phyloP scores from a whole-genome alignment of 2,888 invertebrate genomes.

The Apeira syringaria region DNA sequence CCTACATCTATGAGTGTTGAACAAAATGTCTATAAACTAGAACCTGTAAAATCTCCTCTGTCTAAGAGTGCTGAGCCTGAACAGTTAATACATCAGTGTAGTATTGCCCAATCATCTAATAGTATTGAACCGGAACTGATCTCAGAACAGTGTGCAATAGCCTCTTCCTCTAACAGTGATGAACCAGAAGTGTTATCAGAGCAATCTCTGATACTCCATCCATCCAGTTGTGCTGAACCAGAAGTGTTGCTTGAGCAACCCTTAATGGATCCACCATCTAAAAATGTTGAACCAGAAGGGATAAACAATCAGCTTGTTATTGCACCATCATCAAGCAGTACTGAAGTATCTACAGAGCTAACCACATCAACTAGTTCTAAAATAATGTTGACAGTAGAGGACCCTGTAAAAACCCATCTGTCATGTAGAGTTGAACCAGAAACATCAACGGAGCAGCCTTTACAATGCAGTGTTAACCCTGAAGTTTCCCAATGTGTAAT shows the following conservation, averaged over 20 bases:
- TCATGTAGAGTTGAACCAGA: neutral
- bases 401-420: neutral
- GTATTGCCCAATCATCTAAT: neutral
- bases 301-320: neutral
- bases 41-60: too few species aligned
- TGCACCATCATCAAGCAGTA: neutral
- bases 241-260: neutral
- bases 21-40: constrained; percentile 6
- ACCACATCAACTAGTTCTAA: neutral
- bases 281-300: neutral
- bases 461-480: too few species aligned
- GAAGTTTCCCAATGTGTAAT: neutral
- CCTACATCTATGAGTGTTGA: neutral
- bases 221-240: neutral
- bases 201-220: neutral
- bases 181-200: neutral
- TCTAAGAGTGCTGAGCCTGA: constrained; percentile 20
- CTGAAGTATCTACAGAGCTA: neutral
- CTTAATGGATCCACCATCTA: neutral
- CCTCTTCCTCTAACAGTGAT: neutral
- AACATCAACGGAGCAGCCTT: too few species aligned
- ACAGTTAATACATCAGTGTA: neutral
- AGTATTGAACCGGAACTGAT: constrained; percentile 22
- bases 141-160: neutral
- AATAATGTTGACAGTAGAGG: neutral